Evolutionary conservation across 2,113 vertebrate species (phyloP).

Genomic region (Bostrychus sinensis): DNA sequence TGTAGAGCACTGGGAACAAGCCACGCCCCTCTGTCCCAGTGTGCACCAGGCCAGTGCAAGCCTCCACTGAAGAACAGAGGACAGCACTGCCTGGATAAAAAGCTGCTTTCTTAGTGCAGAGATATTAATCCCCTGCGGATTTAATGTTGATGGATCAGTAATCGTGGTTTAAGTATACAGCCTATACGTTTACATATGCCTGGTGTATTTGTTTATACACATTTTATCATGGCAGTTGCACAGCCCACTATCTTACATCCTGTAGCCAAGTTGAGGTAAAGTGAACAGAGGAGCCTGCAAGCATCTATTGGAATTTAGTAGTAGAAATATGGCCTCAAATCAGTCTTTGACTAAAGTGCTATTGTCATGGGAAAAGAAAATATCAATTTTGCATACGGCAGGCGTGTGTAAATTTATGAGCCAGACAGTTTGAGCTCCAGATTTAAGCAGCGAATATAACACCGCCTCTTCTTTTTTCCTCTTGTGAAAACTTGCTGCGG

Average conservation of each 20-base stretch:
- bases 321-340: neutral
- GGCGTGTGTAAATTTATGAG: constrained; percentile 10
- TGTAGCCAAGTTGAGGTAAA: neutral
- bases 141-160: constrained; percentile 43
- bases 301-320: neutral
- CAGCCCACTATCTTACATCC: neutral
- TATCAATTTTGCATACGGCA: constrained; percentile 5
- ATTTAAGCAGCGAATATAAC: neutral
- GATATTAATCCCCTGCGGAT: constrained; percentile 34
- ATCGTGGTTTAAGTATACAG: constrained; percentile 31
- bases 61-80: constrained; percentile 7
- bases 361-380: constrained; percentile 2
- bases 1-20: neutral
- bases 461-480: neutral
- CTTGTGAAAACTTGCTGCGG: constrained; percentile 13
- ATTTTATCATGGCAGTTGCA: neutral
- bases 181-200: neutral
- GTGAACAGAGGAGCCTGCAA: neutral
- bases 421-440: neutral
- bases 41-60: constrained; percentile 17
- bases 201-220: neutral
- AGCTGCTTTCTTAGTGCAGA: constrained; percentile 37
- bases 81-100: constrained; percentile 15
- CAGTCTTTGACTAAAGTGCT: neutral
- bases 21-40: constrained; percentile 15